phyloP scores from a whole-genome alignment of 2,113 vertebrate genomes.

The Limanda limanda region DNA sequence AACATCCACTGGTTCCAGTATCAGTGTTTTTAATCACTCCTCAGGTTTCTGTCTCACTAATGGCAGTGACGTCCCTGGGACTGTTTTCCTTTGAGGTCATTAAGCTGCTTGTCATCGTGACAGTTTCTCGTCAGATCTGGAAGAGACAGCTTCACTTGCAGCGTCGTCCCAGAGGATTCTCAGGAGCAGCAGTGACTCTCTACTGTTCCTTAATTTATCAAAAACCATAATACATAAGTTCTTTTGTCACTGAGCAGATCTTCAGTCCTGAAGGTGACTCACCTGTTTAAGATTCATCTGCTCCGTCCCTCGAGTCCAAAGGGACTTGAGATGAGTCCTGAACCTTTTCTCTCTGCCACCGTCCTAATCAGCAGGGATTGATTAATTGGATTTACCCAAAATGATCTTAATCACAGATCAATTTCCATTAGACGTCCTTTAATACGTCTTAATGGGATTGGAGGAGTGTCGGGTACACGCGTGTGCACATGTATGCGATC shows the following conservation, averaged over 20 bases:
- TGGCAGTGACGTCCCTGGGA: slow-evolving; percentile 4
- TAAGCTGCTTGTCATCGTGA: slow-evolving; percentile 21
- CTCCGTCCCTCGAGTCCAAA: background rate
- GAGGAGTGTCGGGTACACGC: slow-evolving; percentile 32
- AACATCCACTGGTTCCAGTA: no score
- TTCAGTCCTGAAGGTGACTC: slow-evolving; percentile 66
- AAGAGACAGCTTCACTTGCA: background rate
- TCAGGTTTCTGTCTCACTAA: background rate
- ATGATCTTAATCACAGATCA: slow-evolving; percentile 80
- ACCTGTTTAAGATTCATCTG: slow-evolving; percentile 59
- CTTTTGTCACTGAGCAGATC: no score
- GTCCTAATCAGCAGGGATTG: slow-evolving; percentile 73
- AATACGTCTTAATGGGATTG: slow-evolving; percentile 74
- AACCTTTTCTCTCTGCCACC: slow-evolving; percentile 21
- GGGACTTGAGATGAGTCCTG: slow-evolving; percentile 34
- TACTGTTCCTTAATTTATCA: no score
- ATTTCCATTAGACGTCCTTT: slow-evolving; percentile 77
- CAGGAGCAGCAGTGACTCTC: no score
- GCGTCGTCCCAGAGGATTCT: background rate
- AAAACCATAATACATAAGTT: no score
- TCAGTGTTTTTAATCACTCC: no score
- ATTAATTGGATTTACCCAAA: slow-evolving; percentile 76
- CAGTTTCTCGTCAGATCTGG: background rate
- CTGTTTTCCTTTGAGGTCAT: slow-evolving; percentile 27
- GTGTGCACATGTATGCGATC: background rate